Base-by-base conservation (phyloP, 2,888 invertebrate genomes). In the Pardosa pseudoannulata region DNA sequence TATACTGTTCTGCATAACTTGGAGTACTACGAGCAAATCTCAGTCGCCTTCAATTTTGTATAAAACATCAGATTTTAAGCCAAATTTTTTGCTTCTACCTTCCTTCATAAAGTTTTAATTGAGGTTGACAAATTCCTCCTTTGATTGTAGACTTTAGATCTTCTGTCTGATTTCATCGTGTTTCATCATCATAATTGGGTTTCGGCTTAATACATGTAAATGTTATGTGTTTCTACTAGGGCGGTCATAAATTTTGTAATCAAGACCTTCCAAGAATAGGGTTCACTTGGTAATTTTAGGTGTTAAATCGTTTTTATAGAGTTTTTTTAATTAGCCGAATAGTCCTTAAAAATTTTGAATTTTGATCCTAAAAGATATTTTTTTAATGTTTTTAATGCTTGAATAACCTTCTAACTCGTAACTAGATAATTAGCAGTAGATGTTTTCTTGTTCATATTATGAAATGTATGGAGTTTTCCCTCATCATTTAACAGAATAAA, bases 351-450 rank as follows among this genome's bases (percentile, higher is more conserved):
- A 6, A 81, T 81, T 5, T 74, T 50, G 16, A 82, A 70, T 36
- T 36, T 29, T n/a, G 36, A 36, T 2, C 74, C 56, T 1, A 56
- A 11, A 0, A 82, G 28, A 32, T 75, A 81, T 13, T 67, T 13
- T 6, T 75, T 46, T n/a, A 81, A 81, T 50, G 75, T 81, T 13
- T 81, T 74, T 0, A 73, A 9, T 0, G 50, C 46, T 29, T 74
- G 65, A 16, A 81, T 65, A 0, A 81, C 28, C 31, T 19, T 81
- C 81, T 1, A 75, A 27, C 29, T 75, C 81, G 27, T 81, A 81
- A 13, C 73, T 73, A 19, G 11, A 31, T n/a, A 67, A 74, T n/a
- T 73, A 23, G 31, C 1, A 31, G 23, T 13, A 68, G n/a, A n/a
- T n/a, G n/a, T n/a, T 67, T 36, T 32, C 41, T 16, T 56, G 28